A percentile compares a stretch with the other conserved stretches of the same genome.
Conservation (phyloP, 2,888 invertebrate genomes). For the Amphipyra berbera region DNA sequence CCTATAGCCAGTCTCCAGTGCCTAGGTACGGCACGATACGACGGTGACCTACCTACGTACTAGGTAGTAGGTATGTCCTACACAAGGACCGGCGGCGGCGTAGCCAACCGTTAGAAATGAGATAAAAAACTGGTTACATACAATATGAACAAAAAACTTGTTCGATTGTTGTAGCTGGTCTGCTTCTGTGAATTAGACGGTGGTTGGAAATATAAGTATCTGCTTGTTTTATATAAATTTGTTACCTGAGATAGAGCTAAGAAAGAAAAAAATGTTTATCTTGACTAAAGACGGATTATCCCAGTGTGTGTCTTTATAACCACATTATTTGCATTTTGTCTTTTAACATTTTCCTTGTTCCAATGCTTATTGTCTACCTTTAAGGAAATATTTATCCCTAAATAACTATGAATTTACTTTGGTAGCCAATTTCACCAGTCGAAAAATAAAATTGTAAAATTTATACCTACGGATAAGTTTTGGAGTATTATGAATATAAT, state of each 20-base stretch:
- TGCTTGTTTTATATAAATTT: constrained; percentile 1
- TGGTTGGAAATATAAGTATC: constrained; percentile 13
- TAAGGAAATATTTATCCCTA: too few species aligned
- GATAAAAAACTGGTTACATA: constrained; percentile 67
- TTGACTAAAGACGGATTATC: background rate
- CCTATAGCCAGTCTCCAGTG: constrained; percentile 59
- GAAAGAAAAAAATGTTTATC: constrained; percentile 4
- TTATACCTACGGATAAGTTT: too few species aligned
- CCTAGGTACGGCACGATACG: constrained; percentile 77
- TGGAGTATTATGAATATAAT: too few species aligned
- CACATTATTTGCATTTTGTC: constrained; percentile 29
- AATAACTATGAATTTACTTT: too few species aligned
- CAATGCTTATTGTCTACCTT: too few species aligned
- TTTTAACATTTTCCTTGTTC: constrained; percentile 25
- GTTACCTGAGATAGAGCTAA: constrained; percentile 38
- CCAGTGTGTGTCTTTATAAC: constrained; percentile 5
- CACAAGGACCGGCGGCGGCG: constrained; percentile 67
- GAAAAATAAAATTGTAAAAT: too few species aligned
- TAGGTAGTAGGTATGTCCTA: constrained; percentile 60
- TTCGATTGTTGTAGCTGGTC: constrained; percentile 55
- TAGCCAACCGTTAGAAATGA: constrained; percentile 73
- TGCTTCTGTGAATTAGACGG: constrained; percentile 23
- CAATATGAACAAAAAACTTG: constrained; percentile 57
- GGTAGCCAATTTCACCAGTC: too few species aligned
- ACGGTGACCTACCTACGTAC: constrained; percentile 52